Conservation (phyloP, 1,140 invertebrate species). For the Trachelipus rathkii region DNA sequence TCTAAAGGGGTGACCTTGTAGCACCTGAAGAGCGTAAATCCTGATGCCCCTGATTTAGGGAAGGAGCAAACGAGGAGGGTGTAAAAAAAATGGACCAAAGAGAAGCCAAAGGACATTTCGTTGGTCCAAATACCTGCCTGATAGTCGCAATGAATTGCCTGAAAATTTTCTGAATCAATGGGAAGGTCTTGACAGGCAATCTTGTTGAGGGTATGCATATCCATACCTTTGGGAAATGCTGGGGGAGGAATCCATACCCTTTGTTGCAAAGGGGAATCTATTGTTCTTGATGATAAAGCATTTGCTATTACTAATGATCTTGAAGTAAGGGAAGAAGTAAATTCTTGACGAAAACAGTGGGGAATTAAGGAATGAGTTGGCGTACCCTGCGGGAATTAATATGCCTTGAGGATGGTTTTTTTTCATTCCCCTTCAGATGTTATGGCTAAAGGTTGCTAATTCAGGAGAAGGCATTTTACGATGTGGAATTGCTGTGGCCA, state of each 20-base stretch:
- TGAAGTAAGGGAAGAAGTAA: slow-evolving; percentile 32
- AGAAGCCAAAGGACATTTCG: slow-evolving; percentile 38
- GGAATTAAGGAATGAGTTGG: slow-evolving; percentile 29
- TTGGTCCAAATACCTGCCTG: slow-evolving; percentile 41
- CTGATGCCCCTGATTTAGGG: slow-evolving; percentile 33
- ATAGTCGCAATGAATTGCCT: slow-evolving; percentile 38
- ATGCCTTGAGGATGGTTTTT: slow-evolving; percentile 25
- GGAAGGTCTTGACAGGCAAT: slow-evolving; percentile 33
- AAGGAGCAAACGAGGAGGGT: slow-evolving; percentile 37
- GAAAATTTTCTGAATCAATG: slow-evolving; percentile 40
- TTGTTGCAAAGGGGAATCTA: slow-evolving; percentile 29
- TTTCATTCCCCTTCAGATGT: slow-evolving; percentile 40
- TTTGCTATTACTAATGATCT: slow-evolving; percentile 36
- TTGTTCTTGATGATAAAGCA: slow-evolving; percentile 28
- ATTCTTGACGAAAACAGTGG: slow-evolving; percentile 35
- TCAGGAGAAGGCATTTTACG: slow-evolving; percentile 40
- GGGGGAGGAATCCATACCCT: slow-evolving; percentile 28
- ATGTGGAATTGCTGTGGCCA: slow-evolving; percentile 35
- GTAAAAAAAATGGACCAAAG: slow-evolving; percentile 41
- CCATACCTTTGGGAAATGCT: slow-evolving; percentile 37
- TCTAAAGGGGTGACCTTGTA: slow-evolving; percentile 41
- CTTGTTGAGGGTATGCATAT: slow-evolving; percentile 39
- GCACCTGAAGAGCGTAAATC: slow-evolving; percentile 41
- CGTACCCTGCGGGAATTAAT: slow-evolving; percentile 39
- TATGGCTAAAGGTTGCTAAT: slow-evolving; percentile 35